Evolutionary conservation across 2,797 vertebrate genomes (phyloP).

Genomic region (Columba guinea): DNA sequence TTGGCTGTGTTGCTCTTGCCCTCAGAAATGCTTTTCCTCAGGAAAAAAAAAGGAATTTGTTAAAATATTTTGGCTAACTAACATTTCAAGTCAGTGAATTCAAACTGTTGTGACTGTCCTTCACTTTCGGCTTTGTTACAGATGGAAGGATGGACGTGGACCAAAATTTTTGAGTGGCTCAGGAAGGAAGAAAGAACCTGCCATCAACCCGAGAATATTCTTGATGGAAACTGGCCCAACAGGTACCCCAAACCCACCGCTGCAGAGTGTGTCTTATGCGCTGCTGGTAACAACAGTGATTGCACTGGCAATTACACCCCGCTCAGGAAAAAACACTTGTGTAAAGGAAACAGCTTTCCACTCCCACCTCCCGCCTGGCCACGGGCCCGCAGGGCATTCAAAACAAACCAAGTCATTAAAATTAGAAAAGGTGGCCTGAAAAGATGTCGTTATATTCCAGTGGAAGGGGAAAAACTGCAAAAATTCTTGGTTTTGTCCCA

Average conservation of each 20-base stretch:
- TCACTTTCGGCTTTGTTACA: background rate
- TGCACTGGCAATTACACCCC: background rate
- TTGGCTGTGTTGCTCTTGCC: background rate
- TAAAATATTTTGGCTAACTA: background rate
- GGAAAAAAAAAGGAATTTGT: background rate
- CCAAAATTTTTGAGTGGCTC: background rate
- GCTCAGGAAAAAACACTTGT: background rate
- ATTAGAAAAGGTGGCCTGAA: background rate
- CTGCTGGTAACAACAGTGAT: background rate
- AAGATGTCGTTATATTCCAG: background rate
- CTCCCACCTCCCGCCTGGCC: background rate
- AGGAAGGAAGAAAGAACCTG: background rate
- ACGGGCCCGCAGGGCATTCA: background rate
- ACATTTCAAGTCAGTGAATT: background rate
- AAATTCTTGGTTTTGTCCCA: background rate
- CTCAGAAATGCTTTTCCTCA: background rate
- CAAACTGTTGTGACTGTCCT: background rate
- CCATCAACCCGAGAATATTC: background rate
- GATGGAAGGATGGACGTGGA: rapidly evolving
- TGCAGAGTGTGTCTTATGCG: rapidly evolving
- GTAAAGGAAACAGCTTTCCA: background rate
- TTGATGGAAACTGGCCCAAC: background rate
- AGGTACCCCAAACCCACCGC: background rate
- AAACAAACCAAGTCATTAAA: background rate
- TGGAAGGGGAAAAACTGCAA: background rate